phyloP scores from a whole-genome alignment of 2,797 vertebrate species.

The Cynodonichthys magdalenae region DNA sequence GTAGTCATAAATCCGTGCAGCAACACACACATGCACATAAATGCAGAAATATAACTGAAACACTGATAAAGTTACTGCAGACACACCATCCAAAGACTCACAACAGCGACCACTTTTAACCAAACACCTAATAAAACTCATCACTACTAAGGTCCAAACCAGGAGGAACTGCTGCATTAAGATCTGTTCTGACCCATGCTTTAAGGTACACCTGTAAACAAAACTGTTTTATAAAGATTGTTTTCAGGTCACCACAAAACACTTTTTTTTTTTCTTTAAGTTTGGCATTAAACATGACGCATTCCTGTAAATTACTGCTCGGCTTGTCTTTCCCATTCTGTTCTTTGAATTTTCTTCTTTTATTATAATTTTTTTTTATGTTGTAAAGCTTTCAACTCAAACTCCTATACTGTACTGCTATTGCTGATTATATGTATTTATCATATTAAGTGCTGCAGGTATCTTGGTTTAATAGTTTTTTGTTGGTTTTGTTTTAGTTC shows the following conservation, averaged over 20 bases:
- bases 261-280: slow-evolving; percentile 78
- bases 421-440: slow-evolving; percentile 86
- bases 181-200: slow-evolving; percentile 79
- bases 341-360: slow-evolving; percentile 56
- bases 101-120: slow-evolving; percentile 44
- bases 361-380: slow-evolving; percentile 56
- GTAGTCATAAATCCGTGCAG: slow-evolving; percentile 45
- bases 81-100: slow-evolving; percentile 69
- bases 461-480: slow-evolving; percentile 81
- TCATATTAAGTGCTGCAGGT: slow-evolving; percentile 86
- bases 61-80: slow-evolving; percentile 24
- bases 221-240: slow-evolving; percentile 81
- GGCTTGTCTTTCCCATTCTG: slow-evolving; percentile 72
- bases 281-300: slow-evolving; percentile 79
- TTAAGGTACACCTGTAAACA: slow-evolving; percentile 86
- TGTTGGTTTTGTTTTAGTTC: slow-evolving; percentile 62
- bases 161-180: slow-evolving; percentile 82
- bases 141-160: slow-evolving; percentile 62
- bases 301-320: slow-evolving; percentile 86
- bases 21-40: slow-evolving; percentile 33
- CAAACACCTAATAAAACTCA: slow-evolving; percentile 57
- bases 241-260: slow-evolving; percentile 78
- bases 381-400: slow-evolving; percentile 85
- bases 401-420: slow-evolving; percentile 85
- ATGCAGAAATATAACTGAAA: slow-evolving; percentile 21